phyloP scores from a whole-genome alignment of 2,888 invertebrate species.

The Lysandra bellargus region DNA sequence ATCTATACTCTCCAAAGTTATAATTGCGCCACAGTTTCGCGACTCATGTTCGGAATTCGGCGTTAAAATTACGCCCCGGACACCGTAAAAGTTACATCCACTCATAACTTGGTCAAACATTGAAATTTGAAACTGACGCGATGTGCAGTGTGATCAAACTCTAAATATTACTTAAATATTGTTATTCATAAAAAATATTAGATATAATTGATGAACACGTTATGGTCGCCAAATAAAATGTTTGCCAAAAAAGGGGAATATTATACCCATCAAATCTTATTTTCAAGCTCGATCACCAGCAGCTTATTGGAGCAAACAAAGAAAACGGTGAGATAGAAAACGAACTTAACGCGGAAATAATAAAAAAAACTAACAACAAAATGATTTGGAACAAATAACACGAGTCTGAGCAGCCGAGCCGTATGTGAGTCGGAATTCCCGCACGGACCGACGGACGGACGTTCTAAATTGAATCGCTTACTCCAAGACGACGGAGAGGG shows the following conservation, averaged over 20 bases:
- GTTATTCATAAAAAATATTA: neutral
- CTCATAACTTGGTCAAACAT: conserved; percentile 49
- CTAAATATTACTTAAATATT: conserved; percentile 29
- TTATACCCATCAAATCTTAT: neutral
- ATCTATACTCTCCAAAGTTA: conserved; percentile 67
- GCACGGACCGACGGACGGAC: conserved; percentile 45
- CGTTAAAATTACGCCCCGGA: conserved; percentile 53
- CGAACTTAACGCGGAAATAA: conserved; percentile 13
- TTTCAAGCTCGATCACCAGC: neutral
- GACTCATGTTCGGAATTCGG: conserved; percentile 69
- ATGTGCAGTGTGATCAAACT: conserved; percentile 38
- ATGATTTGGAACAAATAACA: conserved; percentile 24
- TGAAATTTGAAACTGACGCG: conserved; percentile 43
- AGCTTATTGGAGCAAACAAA: neutral
- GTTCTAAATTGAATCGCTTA: conserved; percentile 54
- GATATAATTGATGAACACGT: neutral
- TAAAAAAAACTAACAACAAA: conserved; percentile 24
- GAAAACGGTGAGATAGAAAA: neutral
- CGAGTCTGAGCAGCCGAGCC: conserved; percentile 32
- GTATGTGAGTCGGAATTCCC: conserved; percentile 48
- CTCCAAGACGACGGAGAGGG: conserved; percentile 37
- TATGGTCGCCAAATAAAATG: neutral
- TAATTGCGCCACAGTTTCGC: conserved; percentile 72
- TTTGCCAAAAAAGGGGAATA: neutral
- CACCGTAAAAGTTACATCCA: conserved; percentile 53